Base-by-base conservation (phyloP, 2,797 vertebrate genomes). In the Sebastiscus albofasciatus region DNA sequence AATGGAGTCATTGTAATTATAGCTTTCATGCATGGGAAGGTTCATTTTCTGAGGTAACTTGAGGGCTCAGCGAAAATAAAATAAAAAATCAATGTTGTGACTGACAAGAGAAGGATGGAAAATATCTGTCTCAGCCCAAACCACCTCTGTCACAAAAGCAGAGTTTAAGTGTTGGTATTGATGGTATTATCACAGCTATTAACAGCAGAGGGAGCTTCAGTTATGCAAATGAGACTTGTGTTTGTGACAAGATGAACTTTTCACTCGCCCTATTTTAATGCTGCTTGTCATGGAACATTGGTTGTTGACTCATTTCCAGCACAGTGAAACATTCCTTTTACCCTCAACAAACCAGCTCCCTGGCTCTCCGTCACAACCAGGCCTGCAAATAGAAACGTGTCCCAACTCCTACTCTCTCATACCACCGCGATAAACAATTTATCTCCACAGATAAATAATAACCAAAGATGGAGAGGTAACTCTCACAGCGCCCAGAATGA, bases 1-100 rank as follows among this genome's bases (percentile, higher is more conserved):
- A 94, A 95, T 91, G 82, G 87, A 94, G 86, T 91, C 88, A 88
- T 88, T 87, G 87, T 95, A 95, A 95, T 95, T 95, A 94, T 89
- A 92, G 92, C 80, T 92, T 94, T 95, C 92, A 95, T 95, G 94
- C 93, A 93, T 95, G 94, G 91, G 65, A 89, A 93, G 92, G 90
- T 94, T 92, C 84, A 90, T 94, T 95, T 92, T 93, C 90, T 79
- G 82, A 89, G 88, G 87, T 94, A 87, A 93, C 92, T 91, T 94
- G 80, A 93, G 90, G 77, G 86, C 87, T 93, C 83, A 78, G 49
- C 67, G 56, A 77, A 72, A 79, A 20, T 49, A 49, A 49, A 82
- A 71, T 31, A 14, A 74, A 61, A 79, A 81, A 78, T 61, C 22
- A 34, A 39, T 27, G 10, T 56, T 83, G 65, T 87, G 77, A 93